Base-by-base conservation (phyloP, 2,888 invertebrate species). In the Embidobia sp. region DNA sequence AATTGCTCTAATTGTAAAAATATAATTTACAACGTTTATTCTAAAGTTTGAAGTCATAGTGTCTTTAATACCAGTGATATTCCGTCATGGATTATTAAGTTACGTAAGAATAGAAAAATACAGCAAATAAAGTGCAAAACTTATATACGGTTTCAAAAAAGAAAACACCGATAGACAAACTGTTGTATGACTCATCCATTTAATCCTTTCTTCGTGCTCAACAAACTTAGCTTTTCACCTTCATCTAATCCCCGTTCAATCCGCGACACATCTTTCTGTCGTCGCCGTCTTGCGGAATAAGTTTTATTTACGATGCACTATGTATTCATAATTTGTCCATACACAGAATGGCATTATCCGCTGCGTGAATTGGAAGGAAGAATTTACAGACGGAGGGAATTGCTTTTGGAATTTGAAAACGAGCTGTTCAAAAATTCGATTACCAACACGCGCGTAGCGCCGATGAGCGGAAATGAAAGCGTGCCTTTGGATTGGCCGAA, bases 401-500 rank as follows among this genome's bases (percentile, higher is more conserved):
- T 70, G 67, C 79, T 82, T 83, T 83, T 76, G 79, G 78, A 80
- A 84, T 85, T 82, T 84, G 83, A 83, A 83, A 83, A 82, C 81
- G 82, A 83, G 81, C 82, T 82, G 81, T 63, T 82, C 76, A 83
- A 85, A 86, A 86, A 86, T 86, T 83, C 80, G 82, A 85, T 87
- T 86, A 86, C 75, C 16, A 16, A 44, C 51, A 61, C 51, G 59
- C 49, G 59, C 51, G 55, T 59, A 53, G 33, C 35, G 55, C 42
- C 46, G 61, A 57, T 61, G 63, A 29, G 26, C 87, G 88, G 88
- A 88, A 88, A 89, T 86, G 84, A 84, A 84, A 84, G 82, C 86
- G 86, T 84, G 86, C 84, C 85, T 86, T 87, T 85, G 88, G 87
- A 89, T 89, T 88, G 87, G 86, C 83, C 83, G 84, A 84, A 82